phyloP scores from a whole-genome alignment of 2,797 vertebrate species.

The Sebastes iracundus region DNA sequence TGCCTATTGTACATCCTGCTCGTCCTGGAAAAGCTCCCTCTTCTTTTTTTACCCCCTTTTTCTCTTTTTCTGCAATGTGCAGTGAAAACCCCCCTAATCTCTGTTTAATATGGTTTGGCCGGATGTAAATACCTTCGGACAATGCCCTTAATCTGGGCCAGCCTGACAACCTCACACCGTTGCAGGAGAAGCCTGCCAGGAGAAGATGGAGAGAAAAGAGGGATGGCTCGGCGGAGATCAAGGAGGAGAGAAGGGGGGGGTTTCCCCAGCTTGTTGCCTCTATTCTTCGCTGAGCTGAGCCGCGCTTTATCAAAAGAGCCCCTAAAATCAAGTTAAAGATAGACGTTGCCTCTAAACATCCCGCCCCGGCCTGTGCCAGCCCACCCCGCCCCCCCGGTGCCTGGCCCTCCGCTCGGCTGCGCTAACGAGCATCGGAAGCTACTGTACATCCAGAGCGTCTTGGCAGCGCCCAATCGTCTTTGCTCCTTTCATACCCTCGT shows the following conservation, averaged over 20 bases:
- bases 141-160: slow-evolving; percentile 86
- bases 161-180: slow-evolving; percentile 80
- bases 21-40: slow-evolving; percentile 64
- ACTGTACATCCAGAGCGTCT: slow-evolving; percentile 79
- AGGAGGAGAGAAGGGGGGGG: slow-evolving; percentile 52
- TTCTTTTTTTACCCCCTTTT: slow-evolving; percentile 13
- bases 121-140: slow-evolving; percentile 86
- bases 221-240: slow-evolving; percentile 62
- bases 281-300: slow-evolving; percentile 66
- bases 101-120: slow-evolving; percentile 88
- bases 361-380: slow-evolving; percentile 69
- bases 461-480: slow-evolving; percentile 75
- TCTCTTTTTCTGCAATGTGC: slow-evolving; percentile 37
- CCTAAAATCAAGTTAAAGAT: slow-evolving; percentile 78
- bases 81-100: slow-evolving; percentile 83
- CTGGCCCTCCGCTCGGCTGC: slow-evolving; percentile 61
- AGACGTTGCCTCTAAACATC: slow-evolving; percentile 77
- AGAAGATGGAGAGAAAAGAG: slow-evolving; percentile 49
- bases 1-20: slow-evolving; percentile 77
- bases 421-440: slow-evolving; percentile 92
- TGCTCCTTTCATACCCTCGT: slow-evolving; percentile 76
- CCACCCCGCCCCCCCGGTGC: slow-evolving; percentile 9
- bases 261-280: slow-evolving; percentile 72
- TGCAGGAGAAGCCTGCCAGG: slow-evolving; percentile 59
- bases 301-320: slow-evolving; percentile 70